Evolutionary conservation across 2,797 vertebrate genomes (phyloP), one percentile per base, ranked within the genome.

Genomic region (Buphagus erythrorhynchus): DNA sequence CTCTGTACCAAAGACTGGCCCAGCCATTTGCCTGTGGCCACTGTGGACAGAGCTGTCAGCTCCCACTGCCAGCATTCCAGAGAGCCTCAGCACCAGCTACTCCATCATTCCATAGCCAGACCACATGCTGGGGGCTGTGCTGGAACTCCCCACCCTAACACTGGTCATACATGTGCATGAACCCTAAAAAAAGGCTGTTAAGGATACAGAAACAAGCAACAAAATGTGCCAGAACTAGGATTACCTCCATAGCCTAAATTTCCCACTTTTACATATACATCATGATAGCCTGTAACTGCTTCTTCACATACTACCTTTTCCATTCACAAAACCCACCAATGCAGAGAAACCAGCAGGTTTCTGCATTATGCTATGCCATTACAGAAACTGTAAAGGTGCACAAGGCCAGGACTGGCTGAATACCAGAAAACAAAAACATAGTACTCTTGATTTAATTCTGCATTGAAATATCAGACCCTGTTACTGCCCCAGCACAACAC

Each of bases 61-160:
- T 55, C 21, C 49, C 11, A 4, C 49, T 40, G 7, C 31, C 59
- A 43, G 33, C 11, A 1, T 12, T 55, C 36, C 62, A 31, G 16
- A 66, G 29, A 36, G 9, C 21, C 77, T 20, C 35, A 35, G 57
- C 65, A 65, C 36, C 55, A 59, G 26, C 5, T 16, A 7, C 18
- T 20, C 43, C 35, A 6, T 16, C 42, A 8, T 61, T 29, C 58
- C 55, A 40, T 2, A 15, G n/a, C 1, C 57, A 28, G 5, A 31
- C 28, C 38, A 12, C 1, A 2, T 1, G 1, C 36, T 2, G 0
- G 14, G 25, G 28, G n/a, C 46, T 63, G 28, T 24, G 36, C 40
- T 28, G 25, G 29, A 42, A 21, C 17, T 19, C 25, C 40, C 5
- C 6, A 12, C 0, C 9, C 43, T 3, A 6, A 85, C 11, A 26